Evolutionary conservation across 2,888 invertebrate genomes (phyloP), one percentile per base, ranked within the genome.

Genomic region (Darwinula stevensoni): DNA sequence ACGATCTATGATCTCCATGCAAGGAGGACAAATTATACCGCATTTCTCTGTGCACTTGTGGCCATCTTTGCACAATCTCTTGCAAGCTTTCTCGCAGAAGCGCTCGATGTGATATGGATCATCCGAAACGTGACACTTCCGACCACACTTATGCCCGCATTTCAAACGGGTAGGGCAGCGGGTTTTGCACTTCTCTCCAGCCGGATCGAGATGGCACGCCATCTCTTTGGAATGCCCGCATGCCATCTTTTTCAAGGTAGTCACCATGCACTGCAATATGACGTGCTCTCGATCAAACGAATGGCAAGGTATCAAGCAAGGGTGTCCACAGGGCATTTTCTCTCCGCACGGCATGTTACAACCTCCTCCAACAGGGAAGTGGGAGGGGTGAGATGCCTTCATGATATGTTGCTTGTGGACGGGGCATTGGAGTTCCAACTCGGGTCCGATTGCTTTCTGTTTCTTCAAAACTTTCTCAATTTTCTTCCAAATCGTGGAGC

Each of bases 111-210:
- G 69, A 0, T 54, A 47, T 14, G 52, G 46, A 39, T 68, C 63
- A 31, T 22, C 22, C n/a, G 51, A 48, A 2, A 54, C 48, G 42
- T 71, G 71, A 42, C 72, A 72, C 11, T 58, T 41, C 18, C 51
- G 49, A 2, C 47, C 47, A 46, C 72, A 73, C 3, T 39, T 42
- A 45, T 73, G 72, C 0, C 63, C 64, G 44, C 72, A 73, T 2
- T 39, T 34, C 29, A 66, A 45, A 3, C 45, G 43, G 26, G 42
- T 41, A 13, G 53, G 50, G 43, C 72, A 73, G 13, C n/a, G 6
- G 9, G n/a, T n/a, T 6, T 9, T 6, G n/a, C 22, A 22, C n/a
- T n/a, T n/a, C n/a, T n/a, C n/a, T n/a, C n/a, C n/a, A n/a, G n/a
- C n/a, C n/a, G n/a, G n/a, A n/a, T n/a, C n/a, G n/a, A n/a, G n/a